phyloP scores from a whole-genome alignment of 2,888 invertebrate genomes.

The Spialia ferax region DNA sequence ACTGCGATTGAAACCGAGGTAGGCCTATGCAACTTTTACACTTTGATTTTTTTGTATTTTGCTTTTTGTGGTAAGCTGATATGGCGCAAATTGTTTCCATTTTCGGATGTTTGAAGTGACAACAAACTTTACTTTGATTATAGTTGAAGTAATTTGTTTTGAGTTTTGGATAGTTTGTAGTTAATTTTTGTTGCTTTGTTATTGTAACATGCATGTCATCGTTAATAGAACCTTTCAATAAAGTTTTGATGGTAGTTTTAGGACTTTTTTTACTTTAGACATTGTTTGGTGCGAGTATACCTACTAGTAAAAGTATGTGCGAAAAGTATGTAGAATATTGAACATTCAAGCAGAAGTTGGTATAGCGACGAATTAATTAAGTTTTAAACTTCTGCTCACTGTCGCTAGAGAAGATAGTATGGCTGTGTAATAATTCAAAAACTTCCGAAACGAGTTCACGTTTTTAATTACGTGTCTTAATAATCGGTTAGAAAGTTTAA shows the following conservation, averaged over 20 bases:
- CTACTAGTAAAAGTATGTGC: constrained; percentile 12
- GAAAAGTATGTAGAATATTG: constrained; percentile 34
- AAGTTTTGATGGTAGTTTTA: not conserved
- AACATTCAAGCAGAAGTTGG: constrained; percentile 28
- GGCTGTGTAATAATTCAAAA: constrained; percentile 39
- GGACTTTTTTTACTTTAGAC: not conserved
- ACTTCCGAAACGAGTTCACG: constrained; percentile 35
- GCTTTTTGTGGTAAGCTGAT: not conserved
- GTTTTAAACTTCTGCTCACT: constrained; percentile 34
- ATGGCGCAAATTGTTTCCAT: not conserved
- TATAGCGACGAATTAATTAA: constrained; percentile 36
- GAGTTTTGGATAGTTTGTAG: not conserved
- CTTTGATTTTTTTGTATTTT: not conserved
- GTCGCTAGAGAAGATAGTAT: constrained; percentile 31
- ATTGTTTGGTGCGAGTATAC: not conserved
- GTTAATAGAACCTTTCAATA: not conserved
- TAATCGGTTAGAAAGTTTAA: constrained; percentile 40
- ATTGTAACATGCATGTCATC: not conserved
- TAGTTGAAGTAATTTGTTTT: constrained; percentile 15
- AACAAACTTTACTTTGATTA: constrained; percentile 33
- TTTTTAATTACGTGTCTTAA: constrained; percentile 41
- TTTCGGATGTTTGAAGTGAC: constrained; percentile 5
- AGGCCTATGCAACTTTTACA: constrained; percentile 34
- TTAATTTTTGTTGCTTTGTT: constrained; percentile 1
- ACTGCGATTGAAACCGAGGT: constrained; percentile 50